Base-by-base conservation (phyloP, 2,888 invertebrate species). In the Apodemia mormo region DNA sequence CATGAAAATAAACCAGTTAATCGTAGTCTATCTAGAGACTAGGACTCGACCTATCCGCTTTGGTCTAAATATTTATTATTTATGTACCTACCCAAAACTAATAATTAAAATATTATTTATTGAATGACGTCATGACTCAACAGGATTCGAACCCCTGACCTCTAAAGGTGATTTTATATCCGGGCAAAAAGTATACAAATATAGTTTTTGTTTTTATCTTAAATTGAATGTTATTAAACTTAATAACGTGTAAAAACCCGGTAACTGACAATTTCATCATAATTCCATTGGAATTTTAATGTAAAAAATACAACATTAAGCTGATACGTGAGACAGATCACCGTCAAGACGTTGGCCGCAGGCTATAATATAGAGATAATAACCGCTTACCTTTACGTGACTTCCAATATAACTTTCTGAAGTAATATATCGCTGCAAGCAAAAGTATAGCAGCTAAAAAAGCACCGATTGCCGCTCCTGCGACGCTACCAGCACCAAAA, bases 401-500 rank as follows among this genome's bases (percentile, higher is more conserved):
- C 79, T 94, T 94, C 89, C 95, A 95, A 90, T 95, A 95, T 79
- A 94, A 89, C 83, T 93, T 94, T 85, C 95, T 95, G 77, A 95
- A 84, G 80, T 95, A 90, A 81, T 93, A 94, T 71, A 92, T 94
- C 58, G 94, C 90, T 69, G 91, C 95, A 54, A 95, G 90, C 71
- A 96, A 86, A 70, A 95, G 84, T 71, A 95, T 87, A 76, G 96
- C 95, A 76, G 94, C 94, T 77, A 96, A 82, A 82, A 96, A 95
- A 77, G 96, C 96, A 79, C 96, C 95, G 77, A 96, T 94, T 73
- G 96, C 95, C 76, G 96, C 95, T 72, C 95, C 95, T 72, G 96
- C 96, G 73, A 96, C 94, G 82, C 95, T 95, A 76, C 96, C 96
- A 79, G 95, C 94, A 78, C 95, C 94, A 88, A 95, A 96, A 87